Evolutionary conservation across 2,888 invertebrate genomes (phyloP).

Genomic region (Geotrupes spiniger): DNA sequence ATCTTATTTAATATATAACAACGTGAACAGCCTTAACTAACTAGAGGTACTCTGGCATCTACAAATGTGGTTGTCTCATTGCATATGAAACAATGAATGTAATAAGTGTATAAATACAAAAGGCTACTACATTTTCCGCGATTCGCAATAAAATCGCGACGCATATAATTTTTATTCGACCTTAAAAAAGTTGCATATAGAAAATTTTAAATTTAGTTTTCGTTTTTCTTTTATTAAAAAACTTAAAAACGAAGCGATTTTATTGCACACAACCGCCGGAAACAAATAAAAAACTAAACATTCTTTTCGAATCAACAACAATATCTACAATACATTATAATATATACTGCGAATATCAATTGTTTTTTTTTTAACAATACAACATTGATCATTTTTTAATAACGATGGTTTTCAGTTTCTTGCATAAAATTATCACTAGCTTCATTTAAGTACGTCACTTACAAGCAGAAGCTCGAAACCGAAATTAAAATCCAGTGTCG

Average conservation of each 20-base stretch:
- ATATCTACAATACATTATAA: conserved; percentile 50
- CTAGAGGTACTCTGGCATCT: conserved; percentile 53
- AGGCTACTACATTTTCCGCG: conserved; percentile 37
- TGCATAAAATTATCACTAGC: conserved; percentile 48
- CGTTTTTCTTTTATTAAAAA: conserved; percentile 3
- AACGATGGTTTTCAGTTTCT: conserved; percentile 55
- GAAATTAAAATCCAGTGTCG: conserved; percentile 1
- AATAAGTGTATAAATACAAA: conserved; percentile 50
- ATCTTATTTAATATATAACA: conserved; percentile 48
- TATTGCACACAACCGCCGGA: conserved; percentile 32
- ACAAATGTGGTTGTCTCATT: conserved; percentile 48
- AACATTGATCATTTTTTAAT: conserved; percentile 63
- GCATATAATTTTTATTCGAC: too few species aligned
- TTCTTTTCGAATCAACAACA: conserved; percentile 47
- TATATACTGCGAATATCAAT: conserved; percentile 51
- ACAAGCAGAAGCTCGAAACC: conserved; percentile 16
- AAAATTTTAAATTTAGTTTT: conserved; percentile 4
- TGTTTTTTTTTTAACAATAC: conserved; percentile 56
- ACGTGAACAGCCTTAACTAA: conserved; percentile 53
- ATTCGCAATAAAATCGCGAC: conserved; percentile 1
- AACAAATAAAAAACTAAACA: conserved; percentile 38
- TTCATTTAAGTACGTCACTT: conserved; percentile 27
- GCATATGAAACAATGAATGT: conserved; percentile 44
- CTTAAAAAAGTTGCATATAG: not conserved
- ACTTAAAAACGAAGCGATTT: conserved; percentile 20